Base-by-base conservation (phyloP, 2,797 vertebrate genomes). In the Sebastes flavidus region DNA sequence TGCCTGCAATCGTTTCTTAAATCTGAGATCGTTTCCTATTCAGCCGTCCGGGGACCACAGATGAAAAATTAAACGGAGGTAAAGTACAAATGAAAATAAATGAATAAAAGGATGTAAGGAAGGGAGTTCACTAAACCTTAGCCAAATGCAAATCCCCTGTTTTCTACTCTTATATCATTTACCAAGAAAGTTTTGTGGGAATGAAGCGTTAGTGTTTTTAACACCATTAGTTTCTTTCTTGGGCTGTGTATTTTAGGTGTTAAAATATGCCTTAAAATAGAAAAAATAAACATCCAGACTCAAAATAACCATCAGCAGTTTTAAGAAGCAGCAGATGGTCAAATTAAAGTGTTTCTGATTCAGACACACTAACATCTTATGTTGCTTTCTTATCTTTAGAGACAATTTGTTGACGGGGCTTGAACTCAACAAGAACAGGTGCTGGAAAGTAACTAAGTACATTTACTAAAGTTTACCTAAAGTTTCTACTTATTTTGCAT, bases 51-150 rank as follows among this genome's bases (percentile, higher is more conserved):
- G 72, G 69, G 70, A 82, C 30, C 1, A 34, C n/a, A 25, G 74
- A 78, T 56, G 72, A 77, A 55, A 84, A 69, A 84, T 83, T 62
- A 38, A 77, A 75, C 58, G 0, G 52, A 73, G 70, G 65, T 77
- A 54, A 65, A 82, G 32, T 27, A 75, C 52, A 80, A 84, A 87
- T 79, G 65, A 77, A 77, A 84, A 87, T 71, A 49, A 80, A 88
- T 82, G 32, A 46, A 61, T 20, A 29, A 24, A 24, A 38, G 18
- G 25, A n/a, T 58, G 12, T 36, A 9, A 78, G 13, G 18, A 55
- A 55, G 9, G 42, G n/a, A n/a, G 25, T 6, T 60, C 67, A 22
- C 6, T 58, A 42, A 84, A 75, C 42, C 18, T 3, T 10, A 46
- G 9, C 27, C 3, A 49, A 55, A 30, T 14, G 13, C 4, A 67